Conservation (phyloP, 1,140 invertebrate species). For the Caenorhabditis inopinata region DNA sequence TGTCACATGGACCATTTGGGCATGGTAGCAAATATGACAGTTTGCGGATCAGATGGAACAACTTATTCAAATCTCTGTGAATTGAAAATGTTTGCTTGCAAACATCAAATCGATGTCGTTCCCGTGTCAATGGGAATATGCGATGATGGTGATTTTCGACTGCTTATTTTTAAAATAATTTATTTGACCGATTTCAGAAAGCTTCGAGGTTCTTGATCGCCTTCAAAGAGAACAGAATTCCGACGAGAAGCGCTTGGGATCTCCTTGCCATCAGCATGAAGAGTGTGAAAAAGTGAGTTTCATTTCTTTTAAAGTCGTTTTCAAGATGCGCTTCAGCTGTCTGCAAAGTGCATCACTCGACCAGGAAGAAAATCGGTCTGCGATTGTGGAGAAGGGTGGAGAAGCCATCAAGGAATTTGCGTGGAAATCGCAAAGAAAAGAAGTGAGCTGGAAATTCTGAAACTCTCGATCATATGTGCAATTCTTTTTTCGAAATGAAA, state of each 20-base stretch:
- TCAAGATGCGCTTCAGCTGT: conserved; percentile 5
- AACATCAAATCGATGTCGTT: conserved; percentile 46
- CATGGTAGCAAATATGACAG: conserved; percentile 67
- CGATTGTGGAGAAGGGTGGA: conserved; percentile 39
- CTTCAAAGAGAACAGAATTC: conserved; percentile 23
- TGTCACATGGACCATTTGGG: conserved; percentile 33
- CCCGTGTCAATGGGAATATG: conserved; percentile 45
- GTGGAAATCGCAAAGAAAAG: not conserved
- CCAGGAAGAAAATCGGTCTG: conserved; percentile 35
- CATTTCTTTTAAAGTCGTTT: not conserved
- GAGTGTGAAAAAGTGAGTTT: conserved; percentile 20
- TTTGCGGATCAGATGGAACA: conserved; percentile 84
- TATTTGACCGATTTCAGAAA: not conserved
- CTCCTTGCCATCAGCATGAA: not conserved
- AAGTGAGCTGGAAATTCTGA: not conserved
- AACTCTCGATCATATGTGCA: no score
- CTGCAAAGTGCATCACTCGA: not conserved
- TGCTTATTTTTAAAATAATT: not conserved
- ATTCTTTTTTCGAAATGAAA: not conserved
- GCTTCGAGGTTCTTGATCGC: conserved; percentile 13
- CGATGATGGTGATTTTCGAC: conserved; percentile 35
- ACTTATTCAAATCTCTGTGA: conserved; percentile 85
- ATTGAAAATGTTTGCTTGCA: conserved; percentile 77
- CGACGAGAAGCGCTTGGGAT: conserved; percentile 7
- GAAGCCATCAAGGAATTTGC: not conserved